Percentiles rank a stretch among this genome's conserved stretches.
Evolutionary conservation across 2,888 invertebrate genomes (phyloP).

Genomic region (Crossocerus cetratus): DNA sequence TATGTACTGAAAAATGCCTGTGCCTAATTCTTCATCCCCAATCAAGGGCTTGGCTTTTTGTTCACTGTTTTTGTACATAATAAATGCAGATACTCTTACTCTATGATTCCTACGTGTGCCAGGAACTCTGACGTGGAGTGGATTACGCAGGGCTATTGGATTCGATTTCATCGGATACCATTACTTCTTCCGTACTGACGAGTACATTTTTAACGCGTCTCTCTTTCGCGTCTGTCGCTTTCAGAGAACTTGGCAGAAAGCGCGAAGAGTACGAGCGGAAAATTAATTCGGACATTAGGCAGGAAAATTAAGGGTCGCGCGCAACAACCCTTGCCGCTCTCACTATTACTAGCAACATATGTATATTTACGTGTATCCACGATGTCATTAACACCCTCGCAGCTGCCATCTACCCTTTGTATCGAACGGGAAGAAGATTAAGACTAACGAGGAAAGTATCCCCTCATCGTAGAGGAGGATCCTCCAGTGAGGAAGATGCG

Average conservation of each 20-base stretch:
- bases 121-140: no score
- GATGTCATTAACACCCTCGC: slow-evolving; percentile 65
- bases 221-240: slow-evolving; percentile 28
- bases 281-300: slow-evolving; percentile 72
- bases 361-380: slow-evolving; percentile 59
- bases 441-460: slow-evolving; percentile 62
- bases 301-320: slow-evolving; percentile 68
- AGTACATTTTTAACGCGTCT: not conserved
- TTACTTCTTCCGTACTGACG: no score
- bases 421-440: slow-evolving; percentile 52
- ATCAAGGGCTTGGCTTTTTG: no score
- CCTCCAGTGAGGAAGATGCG: slow-evolving; percentile 35
- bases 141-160: no score
- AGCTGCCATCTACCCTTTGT: slow-evolving; percentile 39
- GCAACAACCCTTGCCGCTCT: slow-evolving; percentile 58
- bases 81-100: no score
- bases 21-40: no score
- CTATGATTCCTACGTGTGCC: no score
- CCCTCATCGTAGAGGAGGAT: slow-evolving; percentile 33
- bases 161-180: no score
- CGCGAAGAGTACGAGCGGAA: slow-evolving; percentile 60
- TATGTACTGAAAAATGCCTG: not conserved
- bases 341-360: slow-evolving; percentile 60
- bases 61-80: no score
- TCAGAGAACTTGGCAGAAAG: slow-evolving; percentile 35